These are phyloP conservation scores for Eidolon helvum DNA, from an alignment of 2,113 vertebrate genomes.

Conservation along the genomic window DNA sequence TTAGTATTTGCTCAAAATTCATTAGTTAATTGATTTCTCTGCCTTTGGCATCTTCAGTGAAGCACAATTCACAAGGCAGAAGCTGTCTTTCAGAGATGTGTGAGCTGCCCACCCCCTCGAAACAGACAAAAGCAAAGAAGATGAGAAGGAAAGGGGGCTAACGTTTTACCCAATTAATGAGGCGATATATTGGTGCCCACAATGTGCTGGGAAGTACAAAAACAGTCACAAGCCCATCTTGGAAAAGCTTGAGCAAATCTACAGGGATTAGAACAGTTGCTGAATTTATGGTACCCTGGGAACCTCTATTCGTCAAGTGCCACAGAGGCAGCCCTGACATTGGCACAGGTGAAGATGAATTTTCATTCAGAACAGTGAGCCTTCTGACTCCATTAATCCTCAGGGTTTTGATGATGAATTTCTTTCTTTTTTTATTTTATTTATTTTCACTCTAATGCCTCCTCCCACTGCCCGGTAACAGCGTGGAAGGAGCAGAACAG, in stretches of 20 bases:
- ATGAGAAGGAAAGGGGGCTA: slow-evolving; percentile 1
- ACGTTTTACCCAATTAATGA: slow-evolving; percentile 48
- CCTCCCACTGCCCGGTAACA: slow-evolving; percentile 81
- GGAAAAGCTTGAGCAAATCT: slow-evolving; percentile 63
- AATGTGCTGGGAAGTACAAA: slow-evolving; percentile 27
- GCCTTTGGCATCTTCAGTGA: slow-evolving; percentile 40
- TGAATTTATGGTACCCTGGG: slow-evolving; percentile 93
- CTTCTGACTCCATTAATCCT: slow-evolving; percentile 90
- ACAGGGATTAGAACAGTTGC: slow-evolving; percentile 78
- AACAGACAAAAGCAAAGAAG: slow-evolving; percentile 41
- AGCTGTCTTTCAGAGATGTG: neutral
- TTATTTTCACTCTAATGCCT: slow-evolving; percentile 86
- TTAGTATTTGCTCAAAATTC: slow-evolving; percentile 34
- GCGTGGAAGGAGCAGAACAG: slow-evolving; percentile 81
- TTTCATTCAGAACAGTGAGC: slow-evolving; percentile 92
- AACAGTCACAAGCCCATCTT: slow-evolving; percentile 40
- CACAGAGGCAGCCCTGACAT: slow-evolving; percentile 87
- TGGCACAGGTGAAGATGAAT: slow-evolving; percentile 95
- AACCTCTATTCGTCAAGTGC: slow-evolving; percentile 96
- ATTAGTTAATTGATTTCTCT: slow-evolving; percentile 47
- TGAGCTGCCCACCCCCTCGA: neutral
- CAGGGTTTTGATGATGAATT: slow-evolving; percentile 91
- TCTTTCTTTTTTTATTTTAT: slow-evolving; percentile 93
- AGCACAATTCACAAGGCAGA: neutral
- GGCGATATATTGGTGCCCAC: slow-evolving; percentile 39